These are phyloP conservation scores for Acheta domesticus DNA, from an alignment of 2,888 invertebrate species.

Conservation along the genomic window DNA sequence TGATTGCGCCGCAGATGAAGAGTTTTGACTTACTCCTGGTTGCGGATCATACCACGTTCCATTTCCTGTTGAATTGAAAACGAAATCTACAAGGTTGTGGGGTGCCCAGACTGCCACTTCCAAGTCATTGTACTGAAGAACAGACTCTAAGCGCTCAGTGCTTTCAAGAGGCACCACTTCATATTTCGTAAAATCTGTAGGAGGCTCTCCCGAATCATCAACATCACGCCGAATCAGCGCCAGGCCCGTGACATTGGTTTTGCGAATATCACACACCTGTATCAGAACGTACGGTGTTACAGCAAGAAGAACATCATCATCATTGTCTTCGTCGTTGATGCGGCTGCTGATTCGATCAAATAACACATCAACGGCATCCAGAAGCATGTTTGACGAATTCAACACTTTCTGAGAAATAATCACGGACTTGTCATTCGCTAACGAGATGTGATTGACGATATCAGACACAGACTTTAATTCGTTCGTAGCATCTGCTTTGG, in stretches of 20 bases:
- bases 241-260: background rate
- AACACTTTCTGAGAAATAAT: background rate
- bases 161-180: background rate
- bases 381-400: slow-evolving; percentile 1
- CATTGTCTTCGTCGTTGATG: background rate
- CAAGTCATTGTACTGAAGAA: background rate
- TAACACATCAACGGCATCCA: background rate
- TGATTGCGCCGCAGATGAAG: background rate
- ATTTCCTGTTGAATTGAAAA: background rate
- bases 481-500: background rate
- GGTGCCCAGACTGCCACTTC: background rate
- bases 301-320: background rate
- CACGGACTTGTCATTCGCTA: background rate
- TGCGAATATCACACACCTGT: background rate
- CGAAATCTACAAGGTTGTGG: background rate
- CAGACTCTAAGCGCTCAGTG: background rate
- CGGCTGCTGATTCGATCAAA: background rate
- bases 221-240: background rate
- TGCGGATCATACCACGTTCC: background rate
- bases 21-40: background rate
- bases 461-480: background rate
- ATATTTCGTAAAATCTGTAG: background rate
- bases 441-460: background rate
- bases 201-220: background rate
- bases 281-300: background rate